Percentiles rank a stretch among this genome's conserved stretches.
phyloP scores from a whole-genome alignment of 2,797 vertebrate genomes.

The Loriculus beryllinus region DNA sequence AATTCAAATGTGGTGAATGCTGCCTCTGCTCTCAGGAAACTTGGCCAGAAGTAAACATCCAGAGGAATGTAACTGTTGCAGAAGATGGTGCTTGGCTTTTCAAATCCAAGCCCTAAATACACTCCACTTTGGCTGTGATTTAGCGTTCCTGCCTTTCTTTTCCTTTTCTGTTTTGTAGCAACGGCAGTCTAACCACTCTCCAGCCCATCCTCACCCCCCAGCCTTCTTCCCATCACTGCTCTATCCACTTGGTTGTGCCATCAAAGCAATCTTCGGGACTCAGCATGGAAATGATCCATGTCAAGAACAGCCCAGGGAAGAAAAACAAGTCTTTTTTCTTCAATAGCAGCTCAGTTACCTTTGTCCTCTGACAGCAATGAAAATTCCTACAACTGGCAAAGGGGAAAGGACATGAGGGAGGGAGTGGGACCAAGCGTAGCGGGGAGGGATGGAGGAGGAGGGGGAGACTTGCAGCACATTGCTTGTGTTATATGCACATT shows the following conservation, averaged over 20 bases:
- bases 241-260: background rate
- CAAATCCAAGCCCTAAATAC: conserved; percentile 23
- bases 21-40: conserved; percentile 24
- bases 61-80: conserved; percentile 19
- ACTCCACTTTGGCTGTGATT: background rate
- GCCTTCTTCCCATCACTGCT: background rate
- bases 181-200: background rate
- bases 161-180: conserved; percentile 22
- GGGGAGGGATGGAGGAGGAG: background rate
- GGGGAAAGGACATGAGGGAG: background rate
- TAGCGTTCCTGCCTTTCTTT: background rate
- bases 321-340: background rate
- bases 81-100: background rate
- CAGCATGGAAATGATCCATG: background rate
- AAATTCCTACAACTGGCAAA: background rate
- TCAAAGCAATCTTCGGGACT: background rate
- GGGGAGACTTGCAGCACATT: background rate
- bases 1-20: background rate
- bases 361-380: conserved; percentile 7
- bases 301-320: background rate
- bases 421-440: background rate
- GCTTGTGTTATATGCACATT: background rate
- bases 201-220: background rate
- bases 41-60: background rate
- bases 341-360: conserved; percentile 2